Evolutionary conservation across 2,888 invertebrate genomes (phyloP).

Genomic region (Empis livida): DNA sequence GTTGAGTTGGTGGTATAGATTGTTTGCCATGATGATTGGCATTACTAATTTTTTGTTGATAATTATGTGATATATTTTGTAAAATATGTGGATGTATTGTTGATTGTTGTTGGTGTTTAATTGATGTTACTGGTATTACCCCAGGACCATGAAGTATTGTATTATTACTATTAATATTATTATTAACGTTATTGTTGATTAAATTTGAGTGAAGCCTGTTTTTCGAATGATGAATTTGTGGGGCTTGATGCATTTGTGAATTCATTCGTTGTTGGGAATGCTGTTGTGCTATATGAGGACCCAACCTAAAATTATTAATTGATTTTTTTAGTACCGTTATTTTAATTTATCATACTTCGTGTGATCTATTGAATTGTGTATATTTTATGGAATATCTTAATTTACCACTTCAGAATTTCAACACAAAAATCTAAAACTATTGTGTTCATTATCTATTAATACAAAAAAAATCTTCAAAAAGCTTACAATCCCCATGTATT

Average conservation of each 20-base stretch:
- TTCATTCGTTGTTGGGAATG: slow-evolving; percentile 1
- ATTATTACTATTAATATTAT: background rate
- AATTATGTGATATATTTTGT: background rate
- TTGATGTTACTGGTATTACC: background rate
- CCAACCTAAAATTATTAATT: background rate
- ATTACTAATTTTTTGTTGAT: too few species aligned
- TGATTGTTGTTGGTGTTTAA: background rate
- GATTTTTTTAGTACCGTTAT: too few species aligned
- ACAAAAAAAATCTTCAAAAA: too few species aligned
- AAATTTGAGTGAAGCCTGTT: background rate
- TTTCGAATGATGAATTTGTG: background rate
- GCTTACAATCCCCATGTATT: too few species aligned
- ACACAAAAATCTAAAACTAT: too few species aligned
- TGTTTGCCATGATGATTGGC: too few species aligned
- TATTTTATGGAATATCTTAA: too few species aligned
- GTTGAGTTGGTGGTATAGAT: background rate
- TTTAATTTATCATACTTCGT: too few species aligned
- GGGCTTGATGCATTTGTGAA: background rate
- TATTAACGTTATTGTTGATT: slow-evolving; percentile 1
- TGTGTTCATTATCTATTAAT: too few species aligned
- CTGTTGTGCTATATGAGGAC: background rate
- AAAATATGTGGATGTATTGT: background rate
- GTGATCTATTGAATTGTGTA: too few species aligned
- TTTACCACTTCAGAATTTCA: too few species aligned
- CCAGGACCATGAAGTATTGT: background rate